phyloP scores from a whole-genome alignment of 2,888 invertebrate species.

The Sympetrum striolatum region DNA sequence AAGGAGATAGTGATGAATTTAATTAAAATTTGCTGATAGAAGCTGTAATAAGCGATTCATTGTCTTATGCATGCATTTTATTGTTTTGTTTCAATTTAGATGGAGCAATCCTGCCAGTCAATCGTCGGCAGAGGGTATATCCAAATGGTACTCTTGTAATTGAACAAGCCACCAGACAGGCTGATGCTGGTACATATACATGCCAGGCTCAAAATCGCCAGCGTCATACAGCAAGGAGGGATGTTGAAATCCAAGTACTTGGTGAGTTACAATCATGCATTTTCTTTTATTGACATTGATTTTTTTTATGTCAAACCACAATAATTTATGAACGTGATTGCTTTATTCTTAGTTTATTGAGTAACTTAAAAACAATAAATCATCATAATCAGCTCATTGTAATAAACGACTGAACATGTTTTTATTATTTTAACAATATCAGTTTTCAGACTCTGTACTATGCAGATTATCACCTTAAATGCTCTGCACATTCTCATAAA shows the following conservation, averaged over 20 bases:
- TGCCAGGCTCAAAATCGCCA: constrained; percentile 88
- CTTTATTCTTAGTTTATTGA: background rate
- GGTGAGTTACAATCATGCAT: constrained; percentile 55
- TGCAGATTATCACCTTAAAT: no score
- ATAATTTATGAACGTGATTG: no score
- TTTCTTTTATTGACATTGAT: background rate
- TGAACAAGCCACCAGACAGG: constrained; percentile 81
- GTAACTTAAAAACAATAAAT: background rate
- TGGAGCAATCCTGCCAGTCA: constrained; percentile 84
- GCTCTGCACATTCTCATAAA: no score
- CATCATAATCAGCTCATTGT: background rate
- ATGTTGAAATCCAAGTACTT: constrained; percentile 62
- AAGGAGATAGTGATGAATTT: no score
- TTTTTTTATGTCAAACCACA: no score
- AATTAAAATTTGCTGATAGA: no score
- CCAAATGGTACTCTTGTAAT: constrained; percentile 86
- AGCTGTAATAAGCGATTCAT: no score
- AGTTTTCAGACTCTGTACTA: no score
- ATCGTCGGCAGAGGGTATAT: constrained; percentile 85
- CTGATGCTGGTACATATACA: constrained; percentile 89
- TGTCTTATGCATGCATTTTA: background rate
- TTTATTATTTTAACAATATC: no score
- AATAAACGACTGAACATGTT: no score
- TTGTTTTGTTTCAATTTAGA: constrained; percentile 62
- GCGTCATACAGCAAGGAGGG: constrained; percentile 74